Evolutionary conservation across 2,113 vertebrate species (phyloP).

Genomic region (Lampris incognitus): DNA sequence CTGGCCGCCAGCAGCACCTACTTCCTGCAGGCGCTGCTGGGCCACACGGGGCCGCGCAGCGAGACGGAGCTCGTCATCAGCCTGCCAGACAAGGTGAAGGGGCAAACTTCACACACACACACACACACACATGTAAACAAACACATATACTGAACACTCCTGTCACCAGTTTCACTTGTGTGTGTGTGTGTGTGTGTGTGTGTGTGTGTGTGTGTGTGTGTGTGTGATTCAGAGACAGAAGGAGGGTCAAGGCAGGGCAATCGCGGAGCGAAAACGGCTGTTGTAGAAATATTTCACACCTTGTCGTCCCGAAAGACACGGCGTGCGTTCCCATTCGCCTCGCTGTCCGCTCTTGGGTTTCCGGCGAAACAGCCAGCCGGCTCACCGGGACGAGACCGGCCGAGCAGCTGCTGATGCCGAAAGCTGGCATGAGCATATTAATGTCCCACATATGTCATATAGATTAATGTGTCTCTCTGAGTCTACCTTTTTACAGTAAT

Average conservation of each 20-base stretch:
- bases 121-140: not conserved
- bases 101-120: not conserved
- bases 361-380: not conserved
- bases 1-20: conserved; percentile 95
- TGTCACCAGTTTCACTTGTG: too few relatives aligned
- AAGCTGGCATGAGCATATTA: conserved; percentile 87
- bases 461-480: conserved; percentile 94
- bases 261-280: too few relatives aligned
- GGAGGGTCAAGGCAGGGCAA: too few relatives aligned
- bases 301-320: not conserved
- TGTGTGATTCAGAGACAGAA: too few relatives aligned
- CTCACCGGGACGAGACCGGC: conserved; percentile 6
- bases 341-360: conserved; percentile 10
- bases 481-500: conserved; percentile 90
- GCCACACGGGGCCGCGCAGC: conserved; percentile 71
- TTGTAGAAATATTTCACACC: too few relatives aligned
- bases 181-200: too few relatives aligned
- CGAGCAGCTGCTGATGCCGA: conserved; percentile 68
- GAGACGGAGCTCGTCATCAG: conserved; percentile 91
- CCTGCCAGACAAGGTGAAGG: conserved; percentile 91
- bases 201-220: too few relatives aligned
- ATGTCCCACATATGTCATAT: conserved; percentile 94
- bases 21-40: conserved; percentile 91
- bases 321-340: conserved; percentile 24
- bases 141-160: not conserved